Conservation (phyloP, 2,113 vertebrate species). For the Thinocorus orbignyianus region DNA sequence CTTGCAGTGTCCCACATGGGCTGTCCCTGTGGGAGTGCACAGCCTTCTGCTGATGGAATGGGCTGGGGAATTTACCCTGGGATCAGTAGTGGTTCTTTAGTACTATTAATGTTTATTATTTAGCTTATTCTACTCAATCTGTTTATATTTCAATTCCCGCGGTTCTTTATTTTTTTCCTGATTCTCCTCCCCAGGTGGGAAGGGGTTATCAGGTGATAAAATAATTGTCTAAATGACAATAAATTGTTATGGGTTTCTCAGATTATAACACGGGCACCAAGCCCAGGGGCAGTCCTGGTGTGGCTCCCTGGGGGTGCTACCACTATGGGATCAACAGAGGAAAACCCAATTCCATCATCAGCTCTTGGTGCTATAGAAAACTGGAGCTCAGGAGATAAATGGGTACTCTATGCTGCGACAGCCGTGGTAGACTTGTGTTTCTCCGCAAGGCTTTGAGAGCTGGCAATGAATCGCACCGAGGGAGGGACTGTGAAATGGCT, state of each 20-base stretch:
- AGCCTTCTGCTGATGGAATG: not conserved
- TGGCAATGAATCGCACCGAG: not conserved
- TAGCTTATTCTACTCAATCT: not conserved
- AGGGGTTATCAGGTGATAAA: not conserved
- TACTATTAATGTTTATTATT: not conserved
- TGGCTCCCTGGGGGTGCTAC: not conserved
- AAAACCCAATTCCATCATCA: not conserved
- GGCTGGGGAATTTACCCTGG: not conserved
- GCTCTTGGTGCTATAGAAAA: not conserved
- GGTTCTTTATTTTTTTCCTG: not conserved
- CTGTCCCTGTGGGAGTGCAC: not conserved
- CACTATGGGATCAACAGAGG: not conserved
- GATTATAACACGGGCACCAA: not conserved
- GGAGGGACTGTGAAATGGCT: not conserved
- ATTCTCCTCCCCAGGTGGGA: not conserved
- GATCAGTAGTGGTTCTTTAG: not conserved
- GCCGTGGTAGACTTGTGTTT: not conserved
- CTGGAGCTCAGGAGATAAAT: not conserved
- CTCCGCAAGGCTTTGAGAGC: not conserved
- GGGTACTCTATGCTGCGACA: not conserved
- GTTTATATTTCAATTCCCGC: not conserved
- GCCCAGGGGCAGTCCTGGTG: not conserved
- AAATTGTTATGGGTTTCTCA: not conserved
- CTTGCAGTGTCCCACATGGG: not conserved
- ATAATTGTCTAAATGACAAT: not conserved